Conservation (phyloP, 2,797 vertebrate species). For the Pogonophryne albipinna region DNA sequence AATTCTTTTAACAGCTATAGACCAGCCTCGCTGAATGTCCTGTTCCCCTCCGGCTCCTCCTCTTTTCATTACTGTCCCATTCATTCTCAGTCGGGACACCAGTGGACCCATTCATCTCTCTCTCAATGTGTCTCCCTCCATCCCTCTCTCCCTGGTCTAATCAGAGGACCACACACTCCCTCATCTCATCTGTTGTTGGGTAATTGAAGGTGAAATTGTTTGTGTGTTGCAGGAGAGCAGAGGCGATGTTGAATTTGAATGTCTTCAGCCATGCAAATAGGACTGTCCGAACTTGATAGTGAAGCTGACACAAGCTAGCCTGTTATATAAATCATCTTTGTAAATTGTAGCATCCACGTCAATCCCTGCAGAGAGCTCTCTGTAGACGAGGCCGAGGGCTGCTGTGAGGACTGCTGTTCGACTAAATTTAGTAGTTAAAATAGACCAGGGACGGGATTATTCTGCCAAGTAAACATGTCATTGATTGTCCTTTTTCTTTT, state of each 20-base stretch:
- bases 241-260: constrained; percentile 33
- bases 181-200: constrained; percentile 62
- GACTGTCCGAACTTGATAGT: constrained; percentile 58
- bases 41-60: constrained; percentile 45
- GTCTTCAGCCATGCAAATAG: constrained; percentile 58
- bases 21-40: constrained; percentile 54
- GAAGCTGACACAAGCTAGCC: constrained; percentile 30
- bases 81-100: constrained; percentile 62
- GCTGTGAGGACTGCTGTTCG: constrained; percentile 18
- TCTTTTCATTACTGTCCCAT: constrained; percentile 73
- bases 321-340: constrained; percentile 60
- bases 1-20: constrained; percentile 37
- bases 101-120: constrained; percentile 58
- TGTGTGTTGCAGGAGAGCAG: constrained; percentile 22
- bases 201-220: constrained; percentile 74
- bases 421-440: constrained; percentile 34
- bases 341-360: constrained; percentile 42
- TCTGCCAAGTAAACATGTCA: background rate
- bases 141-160: constrained; percentile 45
- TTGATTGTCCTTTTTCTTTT: background rate
- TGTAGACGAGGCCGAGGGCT: constrained; percentile 29
- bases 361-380: constrained; percentile 32
- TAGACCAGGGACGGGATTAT: background rate
- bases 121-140: constrained; percentile 1
- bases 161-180: constrained; percentile 64